These are phyloP conservation scores for Drosophila niveifrons DNA, from an alignment of 2,888 invertebrate species.

Conservation along the genomic window DNA sequence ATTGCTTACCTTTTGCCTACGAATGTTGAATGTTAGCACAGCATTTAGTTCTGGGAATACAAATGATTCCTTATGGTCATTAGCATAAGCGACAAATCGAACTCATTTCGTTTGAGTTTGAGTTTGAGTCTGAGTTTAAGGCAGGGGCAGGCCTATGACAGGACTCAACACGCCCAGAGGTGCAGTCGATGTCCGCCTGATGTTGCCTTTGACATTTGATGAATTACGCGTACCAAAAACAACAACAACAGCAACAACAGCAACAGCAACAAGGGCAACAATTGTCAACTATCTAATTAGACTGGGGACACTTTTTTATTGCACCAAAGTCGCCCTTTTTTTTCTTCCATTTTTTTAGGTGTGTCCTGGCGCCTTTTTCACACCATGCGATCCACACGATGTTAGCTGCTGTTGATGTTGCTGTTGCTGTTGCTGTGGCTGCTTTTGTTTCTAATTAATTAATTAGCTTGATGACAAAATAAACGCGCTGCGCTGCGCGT, in stretches of 20 bases:
- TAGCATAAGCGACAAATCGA: constrained; percentile 16
- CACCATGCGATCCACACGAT: constrained; percentile 48
- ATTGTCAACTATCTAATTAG: constrained; percentile 76
- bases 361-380: constrained; percentile 67
- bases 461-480: constrained; percentile 81
- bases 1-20: too few relatives aligned
- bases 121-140: too few relatives aligned
- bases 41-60: too few relatives aligned
- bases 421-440: constrained; percentile 32
- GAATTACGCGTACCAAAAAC: constrained; percentile 65
- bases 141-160: constrained; percentile 42
- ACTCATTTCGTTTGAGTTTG: not conserved
- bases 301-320: constrained; percentile 77
- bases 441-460: constrained; percentile 73
- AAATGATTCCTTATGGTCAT: not conserved
- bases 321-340: constrained; percentile 54
- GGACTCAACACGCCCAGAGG: constrained; percentile 60
- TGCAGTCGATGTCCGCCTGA: constrained; percentile 64
- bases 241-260: constrained; percentile 26
- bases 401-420: constrained; percentile 18
- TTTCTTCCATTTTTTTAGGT: constrained; percentile 51
- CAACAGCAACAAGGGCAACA: constrained; percentile 43
- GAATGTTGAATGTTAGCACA: too few relatives aligned
- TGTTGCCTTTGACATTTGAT: constrained; percentile 74
- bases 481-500: constrained; percentile 60